Conservation (phyloP, 2,888 invertebrate species). For the Apotomis capreana region DNA sequence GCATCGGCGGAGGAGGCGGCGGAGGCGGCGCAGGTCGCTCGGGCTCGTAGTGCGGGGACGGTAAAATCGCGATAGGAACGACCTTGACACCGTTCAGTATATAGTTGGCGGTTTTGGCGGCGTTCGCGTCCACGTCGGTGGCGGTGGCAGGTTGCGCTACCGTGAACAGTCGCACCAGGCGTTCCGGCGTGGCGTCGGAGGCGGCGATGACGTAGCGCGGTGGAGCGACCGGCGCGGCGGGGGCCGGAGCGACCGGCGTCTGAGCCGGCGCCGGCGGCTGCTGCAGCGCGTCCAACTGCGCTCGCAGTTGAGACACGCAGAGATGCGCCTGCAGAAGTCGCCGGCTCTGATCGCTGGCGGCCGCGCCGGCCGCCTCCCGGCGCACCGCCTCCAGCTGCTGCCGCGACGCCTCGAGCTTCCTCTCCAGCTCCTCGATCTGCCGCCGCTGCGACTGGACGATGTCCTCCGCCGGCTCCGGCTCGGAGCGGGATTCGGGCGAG, state of each 20-base stretch:
- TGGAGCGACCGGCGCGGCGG: constrained; percentile 82
- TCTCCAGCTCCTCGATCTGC: constrained; percentile 93
- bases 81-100: constrained; percentile 86
- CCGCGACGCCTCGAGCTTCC: constrained; percentile 90
- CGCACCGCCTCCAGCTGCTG: constrained; percentile 89
- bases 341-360: constrained; percentile 75
- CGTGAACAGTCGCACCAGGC: constrained; percentile 68
- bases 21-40: constrained; percentile 65
- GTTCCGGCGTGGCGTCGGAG: constrained; percentile 60
- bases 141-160: constrained; percentile 59
- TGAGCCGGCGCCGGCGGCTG: constrained; percentile 65
- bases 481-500: constrained; percentile 63
- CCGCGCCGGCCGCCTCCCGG: constrained; percentile 81
- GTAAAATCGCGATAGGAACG: constrained; percentile 78
- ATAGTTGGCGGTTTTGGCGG: constrained; percentile 70
- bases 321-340: constrained; percentile 85
- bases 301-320: constrained; percentile 79
- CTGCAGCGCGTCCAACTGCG: constrained; percentile 86
- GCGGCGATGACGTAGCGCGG: constrained; percentile 64
- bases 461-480: constrained; percentile 84
- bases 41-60: constrained; percentile 72
- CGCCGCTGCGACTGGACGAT: constrained; percentile 91
- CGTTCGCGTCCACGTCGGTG: constrained; percentile 49
- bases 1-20: constrained; percentile 65
- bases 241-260: constrained; percentile 62